These are phyloP conservation scores for Trichogramma pretiosum DNA, from an alignment of 1,140 invertebrate species.

Conservation along the genomic window DNA sequence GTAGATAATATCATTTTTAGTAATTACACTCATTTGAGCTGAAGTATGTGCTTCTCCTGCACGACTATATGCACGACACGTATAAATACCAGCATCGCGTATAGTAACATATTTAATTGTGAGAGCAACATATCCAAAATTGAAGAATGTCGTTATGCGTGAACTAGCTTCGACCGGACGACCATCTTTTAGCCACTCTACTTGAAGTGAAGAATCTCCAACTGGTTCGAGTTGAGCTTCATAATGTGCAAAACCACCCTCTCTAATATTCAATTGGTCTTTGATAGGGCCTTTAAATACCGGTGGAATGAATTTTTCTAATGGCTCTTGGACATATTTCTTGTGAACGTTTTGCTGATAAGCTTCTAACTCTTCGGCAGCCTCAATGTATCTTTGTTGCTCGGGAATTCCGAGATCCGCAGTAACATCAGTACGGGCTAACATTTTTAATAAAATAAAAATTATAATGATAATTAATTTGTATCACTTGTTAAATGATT, in stretches of 20 bases:
- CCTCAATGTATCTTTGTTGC: constrained; percentile 87
- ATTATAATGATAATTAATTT: background rate
- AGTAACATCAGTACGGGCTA: constrained; percentile 70
- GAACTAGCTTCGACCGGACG: constrained; percentile 84
- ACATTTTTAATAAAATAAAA: constrained; percentile 4
- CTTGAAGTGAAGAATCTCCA: constrained; percentile 80
- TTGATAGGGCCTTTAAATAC: constrained; percentile 89
- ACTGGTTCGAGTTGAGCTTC: constrained; percentile 90
- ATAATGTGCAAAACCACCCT: constrained; percentile 92
- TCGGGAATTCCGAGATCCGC: constrained; percentile 82
- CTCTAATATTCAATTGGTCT: constrained; percentile 78
- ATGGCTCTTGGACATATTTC: constrained; percentile 66
- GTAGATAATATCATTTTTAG: constrained; percentile 74
- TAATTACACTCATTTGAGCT: constrained; percentile 78
- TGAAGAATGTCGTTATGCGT: constrained; percentile 88
- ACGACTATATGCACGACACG: constrained; percentile 78
- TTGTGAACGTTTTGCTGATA: constrained; percentile 70
- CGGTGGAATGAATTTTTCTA: constrained; percentile 69
- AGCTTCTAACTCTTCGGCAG: constrained; percentile 86
- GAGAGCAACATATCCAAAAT: constrained; percentile 92
- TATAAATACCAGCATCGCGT: constrained; percentile 86
- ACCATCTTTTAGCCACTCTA: constrained; percentile 95
- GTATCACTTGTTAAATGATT: constrained; percentile 1
- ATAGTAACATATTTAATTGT: constrained; percentile 88
- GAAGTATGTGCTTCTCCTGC: constrained; percentile 82